Percentiles rank a stretch among this genome's conserved stretches.
Evolutionary conservation across 2,113 vertebrate species (phyloP).

Genomic region (Paramormyrops kingsleyae): DNA sequence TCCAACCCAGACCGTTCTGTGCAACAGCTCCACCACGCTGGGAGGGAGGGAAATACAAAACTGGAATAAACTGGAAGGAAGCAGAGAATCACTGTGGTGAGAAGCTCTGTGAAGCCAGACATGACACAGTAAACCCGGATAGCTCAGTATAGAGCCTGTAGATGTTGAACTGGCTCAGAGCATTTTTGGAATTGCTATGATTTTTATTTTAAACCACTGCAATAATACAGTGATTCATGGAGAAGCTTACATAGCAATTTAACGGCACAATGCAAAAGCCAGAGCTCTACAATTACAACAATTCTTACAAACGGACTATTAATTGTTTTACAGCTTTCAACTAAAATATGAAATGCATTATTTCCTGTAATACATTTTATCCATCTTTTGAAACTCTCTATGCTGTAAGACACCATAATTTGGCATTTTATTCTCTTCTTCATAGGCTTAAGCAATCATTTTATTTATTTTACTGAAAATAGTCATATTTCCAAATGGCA

Average conservation of each 20-base stretch:
- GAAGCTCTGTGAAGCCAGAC: background rate
- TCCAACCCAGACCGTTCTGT: background rate
- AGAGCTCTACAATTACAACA: background rate
- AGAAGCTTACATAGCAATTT: background rate
- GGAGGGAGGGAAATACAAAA: background rate
- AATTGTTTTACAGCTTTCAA: background rate
- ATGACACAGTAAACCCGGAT: background rate
- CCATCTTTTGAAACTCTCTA: background rate
- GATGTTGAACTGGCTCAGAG: background rate
- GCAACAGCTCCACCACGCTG: background rate
- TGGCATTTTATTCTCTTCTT: background rate
- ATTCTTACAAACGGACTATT: background rate
- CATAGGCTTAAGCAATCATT: background rate
- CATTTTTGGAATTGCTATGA: background rate
- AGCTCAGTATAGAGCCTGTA: background rate
- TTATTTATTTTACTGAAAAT: background rate
- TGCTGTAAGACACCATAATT: background rate
- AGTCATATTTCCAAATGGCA: background rate
- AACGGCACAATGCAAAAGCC: background rate
- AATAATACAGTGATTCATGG: background rate
- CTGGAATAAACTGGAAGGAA: background rate
- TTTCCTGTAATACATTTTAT: constrained; percentile 4
- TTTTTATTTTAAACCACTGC: background rate
- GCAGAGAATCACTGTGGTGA: background rate
- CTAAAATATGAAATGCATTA: background rate